Evolutionary conservation across 2,113 vertebrate species (phyloP), one percentile per base, ranked within the genome.

Genomic region (Phalacrocorax aristotelis): DNA sequence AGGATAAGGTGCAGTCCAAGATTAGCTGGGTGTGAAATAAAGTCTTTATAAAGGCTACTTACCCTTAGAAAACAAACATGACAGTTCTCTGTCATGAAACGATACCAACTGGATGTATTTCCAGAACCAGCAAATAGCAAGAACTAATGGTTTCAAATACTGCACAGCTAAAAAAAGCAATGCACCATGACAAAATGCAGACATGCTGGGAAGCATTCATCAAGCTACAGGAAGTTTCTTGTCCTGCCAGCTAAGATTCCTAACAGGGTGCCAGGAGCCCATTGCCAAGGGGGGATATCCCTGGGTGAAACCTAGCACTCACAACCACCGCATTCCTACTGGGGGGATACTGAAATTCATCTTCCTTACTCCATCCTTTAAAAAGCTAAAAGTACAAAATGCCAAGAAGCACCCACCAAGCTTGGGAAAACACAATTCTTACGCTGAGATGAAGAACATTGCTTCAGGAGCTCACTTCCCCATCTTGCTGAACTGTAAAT

Each of bases 201-300:
- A 40, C 30, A 1, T 15, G 34, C 62, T 79, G 54, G 66, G 38
- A 78, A 87, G 81, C 85, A 10, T 25, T 83, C 79, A 13, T 34
- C 75, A 44, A 72, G 52, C 75, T 17, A 32, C 27, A 95, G 83
- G 91, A 97, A 96, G 87, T 21, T 83, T n/a, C 66, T 83, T 52
- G 51, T 58, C 57, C 60, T 92, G 83, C 66, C 75, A 83, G 51
- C 22, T n/a, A 8, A 80, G 46, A 22, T 48, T 94, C 90, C 64
- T 15, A 12, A 60, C 2, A 44, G 48, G n/a, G 29, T 62, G 64
- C 57, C 89, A 95, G 44, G 64, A 86, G 57, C 48, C 51, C 51
- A 29, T 7, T 82, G 93, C 87, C 96, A 97, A 79, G 64, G 3
- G 38, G 30, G 76, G 74, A n/a, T 22, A 64, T 60, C 95, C 80